Conservation (phyloP, 2,113 vertebrate species). For the Syngnathus typhle region DNA sequence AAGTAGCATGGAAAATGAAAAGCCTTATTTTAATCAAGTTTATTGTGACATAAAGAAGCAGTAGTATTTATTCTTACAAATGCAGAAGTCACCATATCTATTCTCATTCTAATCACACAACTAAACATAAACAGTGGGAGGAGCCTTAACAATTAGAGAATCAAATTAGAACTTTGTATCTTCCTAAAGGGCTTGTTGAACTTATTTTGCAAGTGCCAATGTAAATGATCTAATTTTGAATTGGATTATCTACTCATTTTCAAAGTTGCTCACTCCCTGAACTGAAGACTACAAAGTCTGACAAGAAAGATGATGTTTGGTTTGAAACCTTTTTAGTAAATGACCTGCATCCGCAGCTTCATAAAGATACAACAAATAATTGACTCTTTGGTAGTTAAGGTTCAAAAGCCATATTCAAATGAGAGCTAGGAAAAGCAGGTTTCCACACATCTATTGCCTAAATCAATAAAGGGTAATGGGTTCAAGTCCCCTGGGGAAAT, state of each 20-base stretch:
- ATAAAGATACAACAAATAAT: constrained; percentile 49
- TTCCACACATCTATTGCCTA: constrained; percentile 42
- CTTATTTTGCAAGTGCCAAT: background rate
- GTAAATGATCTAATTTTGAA: background rate
- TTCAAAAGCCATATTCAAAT: constrained; percentile 58
- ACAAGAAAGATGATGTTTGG: background rate
- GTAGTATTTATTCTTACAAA: too few species aligned
- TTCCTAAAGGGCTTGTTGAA: too few species aligned
- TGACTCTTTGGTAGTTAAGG: constrained; percentile 40
- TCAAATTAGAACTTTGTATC: too few species aligned
- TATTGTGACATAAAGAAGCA: too few species aligned
- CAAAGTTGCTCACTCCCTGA: constrained; percentile 20
- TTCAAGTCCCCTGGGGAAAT: constrained; percentile 31
- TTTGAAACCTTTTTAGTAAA: constrained; percentile 41
- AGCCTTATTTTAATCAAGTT: too few species aligned
- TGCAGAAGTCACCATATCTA: too few species aligned
- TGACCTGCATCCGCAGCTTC: constrained; percentile 42
- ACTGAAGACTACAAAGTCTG: background rate
- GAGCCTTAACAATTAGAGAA: too few species aligned
- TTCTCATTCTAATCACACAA: too few species aligned
- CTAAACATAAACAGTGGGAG: too few species aligned
- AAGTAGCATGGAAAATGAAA: too few species aligned
- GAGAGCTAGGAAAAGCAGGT: constrained; percentile 48
- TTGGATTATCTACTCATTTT: background rate
- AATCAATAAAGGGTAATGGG: constrained; percentile 60